Conservation (phyloP, 1,140 invertebrate species). For the Oncopeltus fasciatus region DNA sequence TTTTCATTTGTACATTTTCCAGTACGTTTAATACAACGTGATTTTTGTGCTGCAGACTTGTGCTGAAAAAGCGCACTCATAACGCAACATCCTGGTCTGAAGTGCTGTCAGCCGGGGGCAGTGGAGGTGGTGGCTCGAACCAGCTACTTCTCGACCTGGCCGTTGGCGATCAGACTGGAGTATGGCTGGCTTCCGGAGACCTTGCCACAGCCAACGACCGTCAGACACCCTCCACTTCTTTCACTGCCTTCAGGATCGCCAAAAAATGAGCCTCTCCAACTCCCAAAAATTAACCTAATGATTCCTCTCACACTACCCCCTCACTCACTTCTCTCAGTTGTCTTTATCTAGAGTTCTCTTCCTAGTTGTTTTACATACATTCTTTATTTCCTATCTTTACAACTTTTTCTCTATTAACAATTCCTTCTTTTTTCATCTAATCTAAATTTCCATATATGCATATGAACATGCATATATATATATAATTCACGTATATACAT, state of each 20-base stretch:
- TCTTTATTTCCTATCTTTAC: too few species aligned
- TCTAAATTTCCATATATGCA: too few species aligned
- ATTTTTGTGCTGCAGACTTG: slow-evolving; percentile 23
- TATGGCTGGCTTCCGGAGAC: slow-evolving; percentile 31
- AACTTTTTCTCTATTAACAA: background rate
- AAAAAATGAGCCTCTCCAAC: slow-evolving; percentile 32
- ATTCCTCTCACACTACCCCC: too few species aligned
- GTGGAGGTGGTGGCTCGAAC: slow-evolving; percentile 28
- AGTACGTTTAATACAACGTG: background rate
- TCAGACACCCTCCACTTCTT: slow-evolving; percentile 25
- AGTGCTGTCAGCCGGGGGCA: slow-evolving; percentile 27
- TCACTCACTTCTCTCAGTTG: too few species aligned
- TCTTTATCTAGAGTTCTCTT: too few species aligned
- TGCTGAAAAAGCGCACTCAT: slow-evolving; percentile 30
- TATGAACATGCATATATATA: too few species aligned
- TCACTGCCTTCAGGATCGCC: slow-evolving; percentile 33
- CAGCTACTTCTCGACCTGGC: slow-evolving; percentile 31
- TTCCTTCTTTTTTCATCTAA: too few species aligned
- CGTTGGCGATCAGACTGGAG: slow-evolving; percentile 31
- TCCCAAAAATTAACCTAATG: too few species aligned
- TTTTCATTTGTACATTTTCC: background rate
- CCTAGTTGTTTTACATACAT: too few species aligned
- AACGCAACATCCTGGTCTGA: slow-evolving; percentile 30
- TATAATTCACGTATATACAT: too few species aligned
- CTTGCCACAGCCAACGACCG: slow-evolving; percentile 23